Conservation (phyloP, 2,888 invertebrate species). For the Tenthredo notha region DNA sequence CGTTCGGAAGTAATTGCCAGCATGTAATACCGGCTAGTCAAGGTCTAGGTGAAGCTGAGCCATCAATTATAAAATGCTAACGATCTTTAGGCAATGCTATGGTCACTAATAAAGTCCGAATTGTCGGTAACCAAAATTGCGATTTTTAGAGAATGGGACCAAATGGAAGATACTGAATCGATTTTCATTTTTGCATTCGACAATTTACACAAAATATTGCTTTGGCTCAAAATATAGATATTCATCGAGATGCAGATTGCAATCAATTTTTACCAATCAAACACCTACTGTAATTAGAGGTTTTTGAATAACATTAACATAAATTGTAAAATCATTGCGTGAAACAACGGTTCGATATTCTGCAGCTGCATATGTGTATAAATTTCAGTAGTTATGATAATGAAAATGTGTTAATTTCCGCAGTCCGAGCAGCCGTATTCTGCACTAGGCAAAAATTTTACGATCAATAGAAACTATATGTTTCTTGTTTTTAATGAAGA, state of each 20-base stretch:
- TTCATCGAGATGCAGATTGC: neutral
- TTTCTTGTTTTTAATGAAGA: neutral
- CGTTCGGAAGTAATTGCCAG: neutral
- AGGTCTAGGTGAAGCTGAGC: slow-evolving; percentile 21
- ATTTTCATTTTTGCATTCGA: neutral
- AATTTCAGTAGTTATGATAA: neutral
- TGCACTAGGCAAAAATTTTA: neutral
- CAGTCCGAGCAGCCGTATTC: neutral
- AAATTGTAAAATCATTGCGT: neutral
- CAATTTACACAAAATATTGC: neutral
- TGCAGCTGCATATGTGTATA: neutral
- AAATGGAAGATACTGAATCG: neutral
- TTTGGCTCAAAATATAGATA: neutral
- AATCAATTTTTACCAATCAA: slow-evolving; percentile 3
- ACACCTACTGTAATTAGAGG: neutral
- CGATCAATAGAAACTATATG: neutral
- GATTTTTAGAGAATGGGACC: neutral
- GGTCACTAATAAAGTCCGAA: neutral
- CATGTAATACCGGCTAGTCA: slow-evolving; percentile 3
- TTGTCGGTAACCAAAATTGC: neutral
- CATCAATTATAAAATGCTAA: neutral
- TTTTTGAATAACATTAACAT: neutral
- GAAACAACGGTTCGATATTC: neutral
- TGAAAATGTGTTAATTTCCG: neutral
- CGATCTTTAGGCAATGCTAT: neutral